These are phyloP conservation scores for Calidris pygmaea DNA, from an alignment of 2,113 vertebrate genomes.

Conservation along the genomic window DNA sequence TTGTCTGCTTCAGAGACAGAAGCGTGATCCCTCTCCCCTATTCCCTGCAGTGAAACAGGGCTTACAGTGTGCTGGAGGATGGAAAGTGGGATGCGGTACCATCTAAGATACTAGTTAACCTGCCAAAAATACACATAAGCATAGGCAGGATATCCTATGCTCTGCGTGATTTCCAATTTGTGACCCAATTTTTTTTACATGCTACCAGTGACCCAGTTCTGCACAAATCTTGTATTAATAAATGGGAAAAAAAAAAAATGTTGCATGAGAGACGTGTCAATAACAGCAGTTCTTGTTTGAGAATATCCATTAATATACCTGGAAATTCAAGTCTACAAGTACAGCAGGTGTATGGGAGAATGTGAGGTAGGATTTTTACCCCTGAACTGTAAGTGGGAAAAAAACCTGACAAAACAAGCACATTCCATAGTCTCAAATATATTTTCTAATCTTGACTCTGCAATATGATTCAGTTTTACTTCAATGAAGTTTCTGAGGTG, in stretches of 20 bases:
- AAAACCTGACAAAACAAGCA: neutral
- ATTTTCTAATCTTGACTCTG: neutral
- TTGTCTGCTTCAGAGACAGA: neutral
- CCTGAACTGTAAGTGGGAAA: neutral
- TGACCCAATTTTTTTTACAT: neutral
- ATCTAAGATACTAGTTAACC: neutral
- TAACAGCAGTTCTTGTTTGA: neutral
- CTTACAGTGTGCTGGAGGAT: neutral
- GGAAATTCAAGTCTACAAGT: neutral
- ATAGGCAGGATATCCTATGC: neutral
- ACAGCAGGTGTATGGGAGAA: neutral
- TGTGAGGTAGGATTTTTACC: neutral
- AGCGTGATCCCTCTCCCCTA: neutral
- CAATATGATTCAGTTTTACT: neutral
- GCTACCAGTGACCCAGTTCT: neutral
- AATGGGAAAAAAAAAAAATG: neutral
- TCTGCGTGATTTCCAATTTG: neutral
- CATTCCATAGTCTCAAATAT: neutral
- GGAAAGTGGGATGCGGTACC: neutral
- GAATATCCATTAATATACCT: neutral
- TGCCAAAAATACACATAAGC: neutral
- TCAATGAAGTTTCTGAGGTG: neutral
- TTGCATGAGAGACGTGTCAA: neutral
- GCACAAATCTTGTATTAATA: neutral
- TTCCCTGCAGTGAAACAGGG: neutral